Evolutionary conservation across 64 coral and sea anemone species (phyloP).

Genomic region (Montipora sp.): DNA sequence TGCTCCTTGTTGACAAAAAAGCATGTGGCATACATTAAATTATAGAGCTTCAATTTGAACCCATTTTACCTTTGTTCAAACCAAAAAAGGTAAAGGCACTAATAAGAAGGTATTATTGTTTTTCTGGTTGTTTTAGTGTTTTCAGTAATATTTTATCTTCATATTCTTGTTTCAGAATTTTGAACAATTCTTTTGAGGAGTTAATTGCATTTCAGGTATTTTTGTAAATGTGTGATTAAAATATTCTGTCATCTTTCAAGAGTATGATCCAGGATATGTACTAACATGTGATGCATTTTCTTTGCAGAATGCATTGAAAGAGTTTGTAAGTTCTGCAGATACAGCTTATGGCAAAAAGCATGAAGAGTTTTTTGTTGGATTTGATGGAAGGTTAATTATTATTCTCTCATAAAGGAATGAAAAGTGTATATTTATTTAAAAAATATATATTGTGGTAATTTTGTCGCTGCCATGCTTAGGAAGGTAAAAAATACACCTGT

Average conservation of each 20-base stretch:
- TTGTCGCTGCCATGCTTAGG: too few species aligned
- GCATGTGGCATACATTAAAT: too few species aligned
- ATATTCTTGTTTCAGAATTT: conserved; percentile 70
- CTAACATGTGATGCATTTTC: neutral
- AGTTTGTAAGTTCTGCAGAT: conserved; percentile 90
- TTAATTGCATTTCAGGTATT: conserved; percentile 97
- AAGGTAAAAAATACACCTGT: too few species aligned
- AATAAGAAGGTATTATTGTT: too few species aligned
- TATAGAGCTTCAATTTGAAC: too few species aligned
- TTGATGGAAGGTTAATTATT: conserved; percentile 93
- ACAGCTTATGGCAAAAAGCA: conserved; percentile 86
- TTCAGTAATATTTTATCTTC: too few species aligned
- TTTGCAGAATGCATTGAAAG: conserved; percentile 95
- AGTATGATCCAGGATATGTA: neutral
- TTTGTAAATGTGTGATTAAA: neutral
- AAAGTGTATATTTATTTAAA: too few species aligned
- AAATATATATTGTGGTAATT: too few species aligned
- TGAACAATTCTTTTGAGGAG: conserved; percentile 97
- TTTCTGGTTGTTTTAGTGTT: too few species aligned
- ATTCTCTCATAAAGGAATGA: neutral
- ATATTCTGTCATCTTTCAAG: neutral
- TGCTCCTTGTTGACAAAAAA: too few species aligned
- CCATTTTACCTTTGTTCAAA: too few species aligned
- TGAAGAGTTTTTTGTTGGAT: conserved; percentile 99
- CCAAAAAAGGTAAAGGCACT: too few species aligned